Conservation (phyloP, 2,113 vertebrate species). For the Syngnathoides biaculeatus region DNA sequence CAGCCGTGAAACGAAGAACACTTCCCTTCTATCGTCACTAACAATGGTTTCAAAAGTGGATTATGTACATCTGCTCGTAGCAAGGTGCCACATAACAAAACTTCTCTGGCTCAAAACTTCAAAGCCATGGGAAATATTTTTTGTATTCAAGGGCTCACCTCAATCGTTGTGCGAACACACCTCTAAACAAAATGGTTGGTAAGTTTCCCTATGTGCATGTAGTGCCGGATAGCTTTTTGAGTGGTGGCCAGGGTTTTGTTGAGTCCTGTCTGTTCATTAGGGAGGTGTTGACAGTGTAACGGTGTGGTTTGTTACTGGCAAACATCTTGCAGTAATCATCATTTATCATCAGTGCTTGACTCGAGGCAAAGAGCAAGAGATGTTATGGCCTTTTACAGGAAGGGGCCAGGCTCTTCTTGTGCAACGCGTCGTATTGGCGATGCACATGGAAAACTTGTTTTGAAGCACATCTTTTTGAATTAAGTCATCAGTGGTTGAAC, state of each 20-base stretch:
- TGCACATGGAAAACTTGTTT: background rate
- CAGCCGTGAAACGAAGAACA: conserved; percentile 8
- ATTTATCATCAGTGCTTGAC: conserved; percentile 45
- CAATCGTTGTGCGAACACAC: conserved; percentile 44
- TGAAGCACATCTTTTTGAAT: background rate
- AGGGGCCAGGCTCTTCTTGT: background rate
- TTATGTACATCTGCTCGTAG: conserved; percentile 38
- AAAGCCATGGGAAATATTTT: conserved; percentile 22
- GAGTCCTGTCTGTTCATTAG: conserved; percentile 60
- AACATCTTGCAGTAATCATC: conserved; percentile 47
- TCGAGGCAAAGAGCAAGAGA: conserved; percentile 28
- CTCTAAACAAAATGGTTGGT: conserved; percentile 52
- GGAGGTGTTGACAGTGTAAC: conserved; percentile 60
- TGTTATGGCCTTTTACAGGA: conserved; percentile 12
- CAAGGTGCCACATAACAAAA: conserved; percentile 41
- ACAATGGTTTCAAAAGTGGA: conserved; percentile 7
- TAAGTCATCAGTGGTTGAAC: background rate
- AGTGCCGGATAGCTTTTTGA: conserved; percentile 14
- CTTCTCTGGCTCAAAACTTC: conserved; percentile 50
- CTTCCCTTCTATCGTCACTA: conserved; percentile 20
- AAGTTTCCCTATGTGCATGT: conserved; percentile 26
- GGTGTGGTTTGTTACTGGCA: conserved; percentile 49
- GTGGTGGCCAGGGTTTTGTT: conserved; percentile 49
- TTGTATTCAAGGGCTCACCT: conserved; percentile 20
- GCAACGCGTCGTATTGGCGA: background rate